Evolutionary conservation across 2,113 vertebrate species (phyloP).

Genomic region (Gracilinanus agilis): DNA sequence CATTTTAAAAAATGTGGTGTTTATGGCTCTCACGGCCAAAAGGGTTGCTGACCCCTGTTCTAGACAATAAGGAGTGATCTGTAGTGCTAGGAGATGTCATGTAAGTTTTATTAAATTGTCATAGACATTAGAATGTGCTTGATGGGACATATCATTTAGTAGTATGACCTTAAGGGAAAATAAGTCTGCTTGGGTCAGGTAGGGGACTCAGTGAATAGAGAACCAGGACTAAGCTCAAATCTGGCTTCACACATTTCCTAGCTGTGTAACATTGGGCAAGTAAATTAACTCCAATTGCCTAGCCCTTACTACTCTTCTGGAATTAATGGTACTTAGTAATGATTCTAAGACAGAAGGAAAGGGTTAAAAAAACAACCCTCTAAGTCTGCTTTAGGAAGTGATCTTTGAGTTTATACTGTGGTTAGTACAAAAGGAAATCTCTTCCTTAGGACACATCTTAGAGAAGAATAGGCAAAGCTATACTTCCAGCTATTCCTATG

Average conservation of each 20-base stretch:
- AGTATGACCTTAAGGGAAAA: not conserved
- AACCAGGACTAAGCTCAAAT: too few species aligned
- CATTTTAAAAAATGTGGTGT: too few species aligned
- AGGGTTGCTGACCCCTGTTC: too few species aligned
- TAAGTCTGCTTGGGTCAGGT: not conserved
- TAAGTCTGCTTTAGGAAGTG: not conserved
- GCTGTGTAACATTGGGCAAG: too few species aligned
- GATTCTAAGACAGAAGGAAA: too few species aligned
- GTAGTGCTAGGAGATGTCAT: not conserved
- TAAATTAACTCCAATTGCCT: too few species aligned
- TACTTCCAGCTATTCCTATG: not conserved
- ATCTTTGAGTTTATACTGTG: not conserved
- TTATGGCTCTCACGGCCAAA: too few species aligned
- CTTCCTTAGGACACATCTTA: not conserved
- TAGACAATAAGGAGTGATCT: not conserved
- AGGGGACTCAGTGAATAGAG: too few species aligned
- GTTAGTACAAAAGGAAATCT: not conserved
- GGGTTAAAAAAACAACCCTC: too few species aligned
- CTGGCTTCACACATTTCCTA: too few species aligned
- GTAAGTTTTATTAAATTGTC: not conserved
- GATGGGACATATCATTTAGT: not conserved
- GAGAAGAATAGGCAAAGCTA: not conserved
- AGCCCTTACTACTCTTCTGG: too few species aligned
- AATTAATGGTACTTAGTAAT: too few species aligned
- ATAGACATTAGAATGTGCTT: not conserved